Evolutionary conservation across 2,888 invertebrate genomes (phyloP).

Genomic region (Hypomecis punctinalis): DNA sequence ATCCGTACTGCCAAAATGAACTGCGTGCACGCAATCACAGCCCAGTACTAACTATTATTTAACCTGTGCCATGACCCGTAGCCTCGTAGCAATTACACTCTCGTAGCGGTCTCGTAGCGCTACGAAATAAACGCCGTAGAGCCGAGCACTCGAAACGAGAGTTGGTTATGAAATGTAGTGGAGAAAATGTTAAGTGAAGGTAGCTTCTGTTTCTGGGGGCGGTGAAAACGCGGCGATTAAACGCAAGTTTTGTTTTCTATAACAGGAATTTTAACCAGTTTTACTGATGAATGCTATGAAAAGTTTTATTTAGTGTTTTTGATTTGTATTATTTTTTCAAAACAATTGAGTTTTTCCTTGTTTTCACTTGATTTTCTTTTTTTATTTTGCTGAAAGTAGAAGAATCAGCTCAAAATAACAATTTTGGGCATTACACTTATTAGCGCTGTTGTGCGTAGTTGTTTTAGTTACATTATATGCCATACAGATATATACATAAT

Average conservation of each 20-base stretch:
- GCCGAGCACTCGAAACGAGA: slow-evolving; percentile 22
- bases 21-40: slow-evolving; percentile 53
- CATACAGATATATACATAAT: too few species aligned
- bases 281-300: too few species aligned
- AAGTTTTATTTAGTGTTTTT: too few species aligned
- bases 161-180: slow-evolving; percentile 23
- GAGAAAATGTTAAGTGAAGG: slow-evolving; percentile 40
- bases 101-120: slow-evolving; percentile 59
- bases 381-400: too few species aligned
- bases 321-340: too few species aligned
- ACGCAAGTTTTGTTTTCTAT: neutral
- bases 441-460: too few species aligned
- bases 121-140: slow-evolving; percentile 50
- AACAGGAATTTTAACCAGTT: too few species aligned
- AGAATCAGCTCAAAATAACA: too few species aligned
- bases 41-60: neutral
- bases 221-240: neutral
- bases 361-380: too few species aligned
- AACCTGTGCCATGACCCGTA: slow-evolving; percentile 48
- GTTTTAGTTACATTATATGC: too few species aligned
- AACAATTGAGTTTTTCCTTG: too few species aligned
- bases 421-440: too few species aligned
- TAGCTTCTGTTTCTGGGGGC: slow-evolving; percentile 8
- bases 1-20: slow-evolving; percentile 19
- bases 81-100: slow-evolving; percentile 65